A percentile compares a stretch with the other conserved stretches of the same genome.
Evolutionary conservation across 2,797 vertebrate species (phyloP).

Genomic region (Pantherophis vulpinus): DNA sequence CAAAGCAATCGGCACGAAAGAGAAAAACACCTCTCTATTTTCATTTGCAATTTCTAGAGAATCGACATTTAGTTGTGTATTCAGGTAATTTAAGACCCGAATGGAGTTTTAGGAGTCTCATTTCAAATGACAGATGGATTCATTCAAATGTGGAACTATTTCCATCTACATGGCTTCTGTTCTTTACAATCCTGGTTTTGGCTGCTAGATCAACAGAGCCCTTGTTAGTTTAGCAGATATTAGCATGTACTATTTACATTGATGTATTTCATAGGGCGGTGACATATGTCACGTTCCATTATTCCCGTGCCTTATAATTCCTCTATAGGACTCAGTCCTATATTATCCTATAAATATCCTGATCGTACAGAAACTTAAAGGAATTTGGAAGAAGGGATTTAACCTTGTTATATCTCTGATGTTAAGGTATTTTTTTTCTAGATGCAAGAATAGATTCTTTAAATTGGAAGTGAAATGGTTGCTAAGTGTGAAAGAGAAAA

Average conservation of each 20-base stretch:
- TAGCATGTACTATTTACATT: not conserved
- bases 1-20: not conserved
- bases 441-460: not conserved
- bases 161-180: not conserved
- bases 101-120: not conserved
- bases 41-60: not conserved
- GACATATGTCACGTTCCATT: not conserved
- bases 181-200: not conserved
- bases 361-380: not conserved
- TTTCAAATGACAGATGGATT: not conserved
- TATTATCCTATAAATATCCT: not conserved
- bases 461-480: not conserved
- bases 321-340: not conserved
- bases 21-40: not conserved
- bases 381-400: not conserved
- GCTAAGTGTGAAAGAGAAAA: not conserved
- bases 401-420: not conserved
- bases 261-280: not conserved
- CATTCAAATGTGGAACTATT: not conserved
- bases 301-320: not conserved
- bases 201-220: not conserved
- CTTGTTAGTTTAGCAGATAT: not conserved
- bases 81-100: not conserved
- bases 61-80: not conserved
- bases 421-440: not conserved